These are phyloP conservation scores for Sebastes alutus DNA, from an alignment of 2,797 vertebrate genomes.

Conservation along the genomic window DNA sequence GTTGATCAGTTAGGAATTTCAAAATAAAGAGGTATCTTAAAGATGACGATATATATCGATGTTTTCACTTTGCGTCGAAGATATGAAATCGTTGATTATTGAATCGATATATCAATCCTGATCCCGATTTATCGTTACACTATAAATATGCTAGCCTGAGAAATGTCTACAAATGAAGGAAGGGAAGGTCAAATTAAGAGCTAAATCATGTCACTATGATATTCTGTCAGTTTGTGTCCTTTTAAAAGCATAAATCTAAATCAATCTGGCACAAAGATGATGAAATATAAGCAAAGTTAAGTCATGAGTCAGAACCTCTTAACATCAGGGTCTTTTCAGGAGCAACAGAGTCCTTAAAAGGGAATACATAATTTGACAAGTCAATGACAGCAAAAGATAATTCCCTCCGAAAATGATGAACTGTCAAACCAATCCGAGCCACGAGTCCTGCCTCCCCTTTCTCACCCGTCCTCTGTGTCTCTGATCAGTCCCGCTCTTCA, in stretches of 20 bases:
- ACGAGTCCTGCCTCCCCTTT: conserved; percentile 18
- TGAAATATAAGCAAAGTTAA: conserved; percentile 34
- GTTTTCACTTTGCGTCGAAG: too few species aligned
- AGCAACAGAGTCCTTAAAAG: conserved; percentile 31
- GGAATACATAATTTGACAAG: conserved; percentile 52
- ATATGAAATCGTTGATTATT: too few species aligned
- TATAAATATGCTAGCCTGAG: background rate
- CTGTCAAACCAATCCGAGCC: conserved; percentile 26
- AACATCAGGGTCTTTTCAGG: conserved; percentile 21
- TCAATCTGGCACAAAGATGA: conserved; percentile 11
- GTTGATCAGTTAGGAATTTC: too few species aligned
- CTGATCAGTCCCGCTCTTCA: conserved; percentile 83
- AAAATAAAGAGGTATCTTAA: too few species aligned
- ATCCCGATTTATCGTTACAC: too few species aligned
- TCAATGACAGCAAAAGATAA: conserved; percentile 43
- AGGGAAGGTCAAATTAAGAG: conserved; percentile 2
- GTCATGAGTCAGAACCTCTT: conserved; percentile 24
- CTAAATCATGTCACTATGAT: background rate
- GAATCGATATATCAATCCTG: too few species aligned
- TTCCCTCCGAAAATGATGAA: conserved; percentile 33
- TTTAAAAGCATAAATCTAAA: conserved; percentile 6
- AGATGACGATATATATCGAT: too few species aligned
- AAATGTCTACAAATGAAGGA: conserved; percentile 8
- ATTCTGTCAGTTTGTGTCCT: background rate
- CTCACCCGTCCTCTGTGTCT: conserved; percentile 49